Base-by-base conservation (phyloP, 2,797 vertebrate genomes). In the Dryobates pubescens region DNA sequence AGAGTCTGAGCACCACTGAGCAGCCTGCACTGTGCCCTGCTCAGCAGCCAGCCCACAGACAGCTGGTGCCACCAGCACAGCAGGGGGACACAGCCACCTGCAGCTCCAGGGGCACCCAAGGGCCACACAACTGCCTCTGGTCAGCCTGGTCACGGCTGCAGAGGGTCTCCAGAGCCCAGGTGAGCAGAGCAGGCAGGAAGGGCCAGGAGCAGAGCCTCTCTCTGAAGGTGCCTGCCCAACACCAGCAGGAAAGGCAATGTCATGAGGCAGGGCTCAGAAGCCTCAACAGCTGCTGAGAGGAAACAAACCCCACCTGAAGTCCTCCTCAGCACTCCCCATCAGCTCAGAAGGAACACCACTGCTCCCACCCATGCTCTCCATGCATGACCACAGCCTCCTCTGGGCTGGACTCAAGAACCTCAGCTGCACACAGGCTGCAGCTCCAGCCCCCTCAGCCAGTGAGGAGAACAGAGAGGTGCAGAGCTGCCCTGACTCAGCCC, bases 11-110 rank as follows among this genome's bases (percentile, higher is more conserved):
- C 2, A 20, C 3, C 3, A 11, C 45, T 7, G 4, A 56, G 38
- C 8, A 24, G 17, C 19, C 19, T 1, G 23, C 13, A 4, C 32
- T 0, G 4, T 5, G 26, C 45, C 54, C 61, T 22, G 8, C 34
- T 63, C 36, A 29, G 1, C 7, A 13, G 19, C 2, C 23, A 51
- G 14, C 20, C 29, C 30, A 29, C 47, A 29, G 36, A 38, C 22
- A 32, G 5, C 17, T 12, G 7, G 9, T 2, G 10, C 17, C 13
- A 24, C 0, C 8, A 53, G 29, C 4, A 19, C 24, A 34, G 45
- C 43, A 29, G 15, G 38, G 61, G 43, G 47, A 62, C 0, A 0
- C 1, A 81, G 30, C 16, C 29, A 38, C 14, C 41, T 1, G 8
- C 22, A 9, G 5, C 47, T 47, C 5, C 34, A 4, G 8, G 7